Base-by-base conservation (phyloP, 2,888 invertebrate species). In the Cosmia pyralina region DNA sequence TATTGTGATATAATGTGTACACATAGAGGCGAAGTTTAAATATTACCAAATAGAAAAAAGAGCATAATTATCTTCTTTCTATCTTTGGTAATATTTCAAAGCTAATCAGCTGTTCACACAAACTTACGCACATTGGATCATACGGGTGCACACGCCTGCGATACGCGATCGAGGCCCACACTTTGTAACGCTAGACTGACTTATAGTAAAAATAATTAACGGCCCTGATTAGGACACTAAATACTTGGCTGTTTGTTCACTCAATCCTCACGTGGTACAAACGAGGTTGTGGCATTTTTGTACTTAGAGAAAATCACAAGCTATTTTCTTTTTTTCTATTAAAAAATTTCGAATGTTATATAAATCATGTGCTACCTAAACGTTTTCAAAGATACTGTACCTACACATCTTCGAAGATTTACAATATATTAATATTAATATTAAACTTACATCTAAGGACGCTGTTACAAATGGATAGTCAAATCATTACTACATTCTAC, bases 131-230 rank as follows among this genome's bases (percentile, higher is more conserved):
- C 10, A 73, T 38, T 11, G 17, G 50, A 75, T 60, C 41, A 77
- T 77, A 69, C 41, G 77, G 75, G 75, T 60, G 53, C 50, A 63
- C 53, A 69, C 52, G 50, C 10, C 53, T n/a, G 3, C 41, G 41
- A 44, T 34, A 53, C 44, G 17, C 52, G 34, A 34, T 5, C 38
- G 66, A 34, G 17, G 0, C 48, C 28, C 62, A 38, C 72, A 72
- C 38, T 55, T 74, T 48, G 28, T 48, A 48, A 75, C 22, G 62
- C 38, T 74, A n/a, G 22, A 13, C 28, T 59, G 22, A 48, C 22
- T 72, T 48, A 11, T 7, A 53, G 11, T 22, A 28, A 58, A 59
- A 62, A 8, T 74, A 48, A 41, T 77, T 48, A 68, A 48, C 38
- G n/a, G 59, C 19, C 34, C 48, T 59, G 59, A 77, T 55, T 53